Conservation (phyloP, 2,113 vertebrate species). For the Gracilinanus agilis region DNA sequence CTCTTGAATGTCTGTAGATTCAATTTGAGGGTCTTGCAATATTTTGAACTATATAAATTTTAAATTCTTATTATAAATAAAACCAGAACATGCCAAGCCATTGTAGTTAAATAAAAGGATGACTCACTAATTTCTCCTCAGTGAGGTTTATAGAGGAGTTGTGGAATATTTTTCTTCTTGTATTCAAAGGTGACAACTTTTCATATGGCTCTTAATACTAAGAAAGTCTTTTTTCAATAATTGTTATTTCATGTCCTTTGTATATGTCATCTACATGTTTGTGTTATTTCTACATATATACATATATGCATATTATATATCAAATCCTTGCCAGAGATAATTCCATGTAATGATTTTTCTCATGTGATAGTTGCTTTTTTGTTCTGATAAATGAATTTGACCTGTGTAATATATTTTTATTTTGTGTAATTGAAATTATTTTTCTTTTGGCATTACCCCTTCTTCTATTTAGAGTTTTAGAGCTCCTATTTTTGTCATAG, state of each 20-base stretch:
- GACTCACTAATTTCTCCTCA: background rate
- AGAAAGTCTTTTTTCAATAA: background rate
- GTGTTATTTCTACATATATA: background rate
- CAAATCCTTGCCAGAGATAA: background rate
- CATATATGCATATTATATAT: background rate
- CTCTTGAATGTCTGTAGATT: background rate
- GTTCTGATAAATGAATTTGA: background rate
- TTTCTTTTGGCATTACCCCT: background rate
- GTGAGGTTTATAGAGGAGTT: background rate
- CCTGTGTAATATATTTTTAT: background rate
- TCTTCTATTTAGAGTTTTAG: background rate
- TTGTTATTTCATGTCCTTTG: background rate
- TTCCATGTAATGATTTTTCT: background rate
- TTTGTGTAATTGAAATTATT: background rate
- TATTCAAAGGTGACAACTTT: background rate
- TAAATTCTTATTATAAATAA: background rate
- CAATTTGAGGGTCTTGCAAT: background rate
- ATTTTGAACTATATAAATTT: background rate
- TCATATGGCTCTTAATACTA: background rate
- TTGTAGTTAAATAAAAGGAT: background rate
- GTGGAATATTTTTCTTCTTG: background rate
- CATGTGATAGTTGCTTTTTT: background rate
- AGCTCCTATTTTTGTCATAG: background rate
- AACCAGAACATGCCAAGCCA: background rate
- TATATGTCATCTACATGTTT: background rate